Base-by-base conservation (phyloP, 1,140 invertebrate genomes). In the Megalonaias nervosa region DNA sequence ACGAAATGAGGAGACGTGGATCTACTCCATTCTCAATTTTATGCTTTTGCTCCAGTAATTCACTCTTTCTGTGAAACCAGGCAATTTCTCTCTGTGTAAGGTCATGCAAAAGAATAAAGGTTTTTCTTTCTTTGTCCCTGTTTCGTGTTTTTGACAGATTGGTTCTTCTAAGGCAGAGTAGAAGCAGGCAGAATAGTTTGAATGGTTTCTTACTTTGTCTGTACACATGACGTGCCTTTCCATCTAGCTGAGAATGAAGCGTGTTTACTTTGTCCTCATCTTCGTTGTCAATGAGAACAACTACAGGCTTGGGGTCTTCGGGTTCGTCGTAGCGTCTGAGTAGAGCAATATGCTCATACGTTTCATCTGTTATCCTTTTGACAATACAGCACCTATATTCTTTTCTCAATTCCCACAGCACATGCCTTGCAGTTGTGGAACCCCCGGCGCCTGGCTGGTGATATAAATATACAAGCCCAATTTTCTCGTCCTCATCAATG, bases 371-470 rank as follows among this genome's bases (percentile, higher is more conserved):
- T 19, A 86, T 79, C 74, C 79, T 75, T 57, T 84, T 81, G 13
- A 86, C 71, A 65, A 83, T 62, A 71, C 82, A 83, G 69, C 86
- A 86, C 66, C 84, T 71, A 57, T 83, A 84, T 26, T 69, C 59
- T 61, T 80, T 69, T 55, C 76, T 75, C 23, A 84, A 70, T 31
- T 84, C 82, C 86, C 86, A 87, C 16, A 87, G 67, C 6, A 85
- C 66, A 26, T 86, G 81, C 60, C 77, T 83, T 31, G 84, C 84
- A 56, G 84, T 80, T 3, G 86, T 87, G 1, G 85, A 86, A 19
- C 84, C 86, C 14, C 86, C 86, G 2, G 86, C 80, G 1, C 85
- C 85, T 17, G 86, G 85, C 67, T 87, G 82, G 67, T 87, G 86
- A 31, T 78, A 80, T 11, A 87, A 60, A 21, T 67, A 67, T 5